Percentiles rank a stretch among this genome's conserved stretches.
These are phyloP conservation scores for Botia kubotai DNA, from an alignment of 2,797 vertebrate genomes.

Conservation along the genomic window DNA sequence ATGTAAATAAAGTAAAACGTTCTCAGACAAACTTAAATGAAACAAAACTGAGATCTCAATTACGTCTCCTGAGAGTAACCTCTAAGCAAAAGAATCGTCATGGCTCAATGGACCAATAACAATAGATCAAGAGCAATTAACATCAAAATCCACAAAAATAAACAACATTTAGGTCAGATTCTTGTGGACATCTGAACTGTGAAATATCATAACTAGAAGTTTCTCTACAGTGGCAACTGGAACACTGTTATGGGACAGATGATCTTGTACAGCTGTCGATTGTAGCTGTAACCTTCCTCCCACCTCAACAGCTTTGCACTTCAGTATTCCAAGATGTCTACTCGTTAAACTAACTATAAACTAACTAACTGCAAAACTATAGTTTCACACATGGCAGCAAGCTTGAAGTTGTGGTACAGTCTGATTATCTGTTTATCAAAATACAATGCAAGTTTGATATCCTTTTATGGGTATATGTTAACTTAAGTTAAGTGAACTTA, in stretches of 20 bases:
- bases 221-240: constrained; percentile 10
- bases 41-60: too few species aligned
- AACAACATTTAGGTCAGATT: background rate
- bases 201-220: background rate
- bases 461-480: too few species aligned
- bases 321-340: constrained; percentile 17
- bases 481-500: background rate
- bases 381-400: background rate
- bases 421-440: background rate
- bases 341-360: background rate
- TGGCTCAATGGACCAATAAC: background rate
- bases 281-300: constrained; percentile 27
- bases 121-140: background rate
- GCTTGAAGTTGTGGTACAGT: background rate
- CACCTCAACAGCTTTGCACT: constrained; percentile 18
- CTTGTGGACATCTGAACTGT: background rate
- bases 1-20: too few species aligned
- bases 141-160: background rate
- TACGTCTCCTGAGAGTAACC: background rate
- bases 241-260: constrained; percentile 12
- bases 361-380: background rate
- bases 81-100: too few species aligned
- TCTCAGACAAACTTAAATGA: too few species aligned
- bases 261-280: constrained; percentile 40
- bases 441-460: background rate